These are phyloP conservation scores for Megalops atlanticus DNA, from an alignment of 2,113 vertebrate genomes.

Conservation along the genomic window DNA sequence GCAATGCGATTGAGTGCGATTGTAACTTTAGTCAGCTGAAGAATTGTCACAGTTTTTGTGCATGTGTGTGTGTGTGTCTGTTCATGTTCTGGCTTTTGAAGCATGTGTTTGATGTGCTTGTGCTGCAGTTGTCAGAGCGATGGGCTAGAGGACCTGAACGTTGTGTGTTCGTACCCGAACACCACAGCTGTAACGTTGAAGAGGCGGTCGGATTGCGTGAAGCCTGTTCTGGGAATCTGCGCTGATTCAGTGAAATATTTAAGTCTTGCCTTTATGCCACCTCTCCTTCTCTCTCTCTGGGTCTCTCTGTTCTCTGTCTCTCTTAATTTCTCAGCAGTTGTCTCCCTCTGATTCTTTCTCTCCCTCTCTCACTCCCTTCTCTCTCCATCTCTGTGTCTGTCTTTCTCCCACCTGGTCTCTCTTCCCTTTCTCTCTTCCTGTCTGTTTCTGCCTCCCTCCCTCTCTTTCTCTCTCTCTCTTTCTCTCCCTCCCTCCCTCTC, in stretches of 20 bases:
- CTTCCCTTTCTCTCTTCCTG: constrained; percentile 21
- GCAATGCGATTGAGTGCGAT: constrained; percentile 9
- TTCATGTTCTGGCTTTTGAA: not conserved
- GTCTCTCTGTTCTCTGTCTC: constrained; percentile 34
- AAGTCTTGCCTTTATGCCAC: constrained; percentile 14
- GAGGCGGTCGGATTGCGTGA: not conserved
- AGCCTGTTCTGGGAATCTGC: not conserved
- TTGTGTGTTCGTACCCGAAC: not conserved
- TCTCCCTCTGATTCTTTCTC: constrained; percentile 14
- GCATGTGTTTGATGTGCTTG: not conserved
- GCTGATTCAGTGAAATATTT: not conserved
- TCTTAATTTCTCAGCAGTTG: constrained; percentile 23
- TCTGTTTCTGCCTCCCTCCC: constrained; percentile 20
- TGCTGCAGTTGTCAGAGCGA: not conserved
- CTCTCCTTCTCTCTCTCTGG: constrained; percentile 23
- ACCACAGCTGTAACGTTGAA: not conserved
- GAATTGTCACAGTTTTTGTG: not conserved
- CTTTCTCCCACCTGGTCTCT: constrained; percentile 19
- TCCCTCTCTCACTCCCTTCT: constrained; percentile 32
- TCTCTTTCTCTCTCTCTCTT: constrained; percentile 23
- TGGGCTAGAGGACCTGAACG: not conserved
- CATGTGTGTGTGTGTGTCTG: no score
- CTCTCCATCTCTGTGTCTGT: constrained; percentile 29
- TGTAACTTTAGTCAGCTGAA: constrained; percentile 2
- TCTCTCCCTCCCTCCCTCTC: constrained; percentile 35